Base-by-base conservation (phyloP, 2,113 vertebrate genomes). In the Oriolus oriolus region DNA sequence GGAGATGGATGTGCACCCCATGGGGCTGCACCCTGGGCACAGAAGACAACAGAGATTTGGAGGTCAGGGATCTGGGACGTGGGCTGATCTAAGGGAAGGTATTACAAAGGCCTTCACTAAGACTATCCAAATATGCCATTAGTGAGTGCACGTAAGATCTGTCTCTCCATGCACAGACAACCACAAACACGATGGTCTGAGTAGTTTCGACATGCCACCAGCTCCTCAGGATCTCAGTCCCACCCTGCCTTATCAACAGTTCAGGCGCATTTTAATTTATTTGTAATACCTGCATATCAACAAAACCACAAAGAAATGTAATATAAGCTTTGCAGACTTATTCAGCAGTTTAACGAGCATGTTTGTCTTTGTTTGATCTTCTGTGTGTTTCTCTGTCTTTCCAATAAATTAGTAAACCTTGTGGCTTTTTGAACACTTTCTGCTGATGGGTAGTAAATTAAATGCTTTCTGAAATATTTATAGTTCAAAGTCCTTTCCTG, bases 341-440 rank as follows among this genome's bases (percentile, higher is more conserved):
- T 91, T 93, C 92, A 96, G 93, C 90, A 94, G 74, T 96, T 96
- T 87, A 96, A 90, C 0, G 1, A 96, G 93, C 85, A 42, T 53
- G 92, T 94, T 95, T 96, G 84, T 52, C 84, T 97, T 94, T 87
- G 74, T 95, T 96, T 96, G 94, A 97, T 95, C 93, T 95, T 95
- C 90, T 3, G 8, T 12, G 3, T 63, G 64, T 87, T 87, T 93
- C 79, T 89, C 90, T 94, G 84, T 94, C 92, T 95, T 96, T 95
- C 92, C 84, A 73, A 96, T 96, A 96, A 96, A 95, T 96, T 96
- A 96, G 95, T 87, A 96, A 90, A 96, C 65, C 86, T 94, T 82
- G 93, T 92, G 96, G 95, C 85, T 96, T 96, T 95, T 84, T 94
- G 83, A 96, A 96, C 80, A 93, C 95, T 90, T 94, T 96, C 77